phyloP scores from a whole-genome alignment of 2,113 vertebrate species.

The Elephas maximus region DNA sequence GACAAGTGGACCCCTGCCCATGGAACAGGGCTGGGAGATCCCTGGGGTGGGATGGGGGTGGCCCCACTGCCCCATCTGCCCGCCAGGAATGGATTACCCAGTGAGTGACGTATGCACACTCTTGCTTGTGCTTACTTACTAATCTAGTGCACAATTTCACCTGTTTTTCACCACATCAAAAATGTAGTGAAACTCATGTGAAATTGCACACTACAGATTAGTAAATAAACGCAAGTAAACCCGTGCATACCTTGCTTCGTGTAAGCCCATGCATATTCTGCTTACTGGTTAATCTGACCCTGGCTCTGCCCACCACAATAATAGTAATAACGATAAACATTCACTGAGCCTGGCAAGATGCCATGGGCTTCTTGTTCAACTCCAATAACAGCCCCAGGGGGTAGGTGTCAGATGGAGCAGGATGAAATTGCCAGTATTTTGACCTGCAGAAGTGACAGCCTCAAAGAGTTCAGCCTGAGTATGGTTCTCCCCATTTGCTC shows the following conservation, averaged over 20 bases:
- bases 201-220: no score
- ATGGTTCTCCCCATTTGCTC: background rate
- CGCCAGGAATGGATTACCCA: background rate
- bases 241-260: no score
- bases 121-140: no score
- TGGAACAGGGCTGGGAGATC: background rate
- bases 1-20: background rate
- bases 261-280: no score
- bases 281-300: no score
- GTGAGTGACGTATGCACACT: no score
- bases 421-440: rapidly evolving
- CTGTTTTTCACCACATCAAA: no score
- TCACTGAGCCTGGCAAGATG: rapidly evolving
- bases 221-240: no score
- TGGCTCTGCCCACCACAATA: background rate
- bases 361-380: background rate
- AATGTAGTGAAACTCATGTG: no score
- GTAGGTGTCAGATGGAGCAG: rapidly evolving
- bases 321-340: rapidly evolving
- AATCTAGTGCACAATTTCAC: no score
- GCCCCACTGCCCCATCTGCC: background rate
- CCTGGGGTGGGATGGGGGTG: rapidly evolving
- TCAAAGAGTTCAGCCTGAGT: rapidly evolving
- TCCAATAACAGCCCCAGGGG: no score
- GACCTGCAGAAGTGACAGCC: rapidly evolving